A percentile compares a stretch with the other conserved stretches of the same genome.
phyloP scores from a whole-genome alignment of 2,888 invertebrate genomes.

The Protonemura montana region DNA sequence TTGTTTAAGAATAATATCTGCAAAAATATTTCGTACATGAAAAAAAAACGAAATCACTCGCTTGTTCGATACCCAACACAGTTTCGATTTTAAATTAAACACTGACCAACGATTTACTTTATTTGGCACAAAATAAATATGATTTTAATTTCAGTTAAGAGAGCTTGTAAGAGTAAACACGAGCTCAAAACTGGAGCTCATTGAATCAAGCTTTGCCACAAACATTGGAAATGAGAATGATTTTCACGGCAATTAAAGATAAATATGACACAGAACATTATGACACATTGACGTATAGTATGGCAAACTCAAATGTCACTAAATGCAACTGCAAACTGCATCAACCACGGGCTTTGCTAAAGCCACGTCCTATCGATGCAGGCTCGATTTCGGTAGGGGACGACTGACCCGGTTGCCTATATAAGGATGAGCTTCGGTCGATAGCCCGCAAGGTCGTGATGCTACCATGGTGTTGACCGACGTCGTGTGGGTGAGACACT shows the following conservation, averaged over 20 bases:
- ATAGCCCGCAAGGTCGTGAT: constrained; percentile 33
- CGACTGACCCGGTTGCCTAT: constrained; percentile 38
- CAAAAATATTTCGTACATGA: background rate
- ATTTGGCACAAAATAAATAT: constrained; percentile 42
- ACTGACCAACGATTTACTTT: constrained; percentile 33
- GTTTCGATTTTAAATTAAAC: constrained; percentile 30
- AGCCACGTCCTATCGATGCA: background rate
- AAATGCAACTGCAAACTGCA: constrained; percentile 16
- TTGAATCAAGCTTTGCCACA: background rate
- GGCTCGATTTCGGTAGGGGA: background rate
- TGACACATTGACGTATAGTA: constrained; percentile 7
- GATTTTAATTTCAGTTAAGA: constrained; percentile 33
- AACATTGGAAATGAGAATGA: background rate
- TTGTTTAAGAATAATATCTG: background rate
- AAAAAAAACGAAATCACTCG: background rate
- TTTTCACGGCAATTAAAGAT: background rate
- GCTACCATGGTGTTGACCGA: no score
- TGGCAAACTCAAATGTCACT: background rate
- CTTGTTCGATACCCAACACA: background rate
- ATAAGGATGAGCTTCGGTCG: constrained; percentile 14
- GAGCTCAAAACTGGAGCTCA: no score
- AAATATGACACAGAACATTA: background rate
- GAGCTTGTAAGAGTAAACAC: constrained; percentile 25
- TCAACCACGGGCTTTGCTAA: background rate
- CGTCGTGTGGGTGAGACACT: no score